Evolutionary conservation across 2,113 vertebrate genomes (phyloP).

Genomic region (Lasiurus borealis): DNA sequence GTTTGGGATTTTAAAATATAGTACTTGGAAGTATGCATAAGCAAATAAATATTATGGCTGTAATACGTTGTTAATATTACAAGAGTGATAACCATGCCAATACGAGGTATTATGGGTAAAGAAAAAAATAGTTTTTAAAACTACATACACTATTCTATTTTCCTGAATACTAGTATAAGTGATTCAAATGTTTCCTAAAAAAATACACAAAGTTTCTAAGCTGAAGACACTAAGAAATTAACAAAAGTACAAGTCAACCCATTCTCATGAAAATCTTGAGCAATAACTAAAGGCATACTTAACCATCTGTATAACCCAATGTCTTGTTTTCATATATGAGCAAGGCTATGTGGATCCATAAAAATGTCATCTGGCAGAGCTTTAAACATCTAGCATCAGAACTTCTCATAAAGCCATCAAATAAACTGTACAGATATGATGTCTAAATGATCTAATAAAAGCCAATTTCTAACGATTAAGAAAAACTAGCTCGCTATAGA

Average conservation of each 20-base stretch:
- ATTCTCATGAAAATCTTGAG: constrained; percentile 41
- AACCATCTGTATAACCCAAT: neutral
- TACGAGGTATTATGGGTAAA: neutral
- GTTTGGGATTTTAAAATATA: constrained; percentile 50
- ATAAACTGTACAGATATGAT: neutral
- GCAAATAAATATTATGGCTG: constrained; percentile 43
- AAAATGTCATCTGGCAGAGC: neutral
- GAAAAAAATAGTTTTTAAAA: constrained; percentile 43
- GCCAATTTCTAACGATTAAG: constrained; percentile 19
- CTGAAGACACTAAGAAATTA: neutral
- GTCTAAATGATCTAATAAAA: constrained; percentile 25
- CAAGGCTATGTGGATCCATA: neutral
- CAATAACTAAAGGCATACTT: constrained; percentile 37
- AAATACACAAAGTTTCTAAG: constrained; percentile 47
- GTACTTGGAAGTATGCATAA: neutral
- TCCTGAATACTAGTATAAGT: constrained; percentile 6
- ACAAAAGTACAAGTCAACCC: neutral
- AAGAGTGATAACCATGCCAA: constrained; percentile 30
- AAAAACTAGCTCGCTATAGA: constrained; percentile 54
- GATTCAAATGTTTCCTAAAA: constrained; percentile 18
- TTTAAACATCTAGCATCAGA: constrained; percentile 53
- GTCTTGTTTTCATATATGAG: constrained; percentile 19
- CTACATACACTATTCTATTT: neutral
- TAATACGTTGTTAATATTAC: constrained; percentile 9
- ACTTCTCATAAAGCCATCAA: constrained; percentile 48